Percentiles rank a stretch among this genome's conserved stretches.
phyloP scores from a whole-genome alignment of 1,140 invertebrate species.

The Brachionus calyciflorus region DNA sequence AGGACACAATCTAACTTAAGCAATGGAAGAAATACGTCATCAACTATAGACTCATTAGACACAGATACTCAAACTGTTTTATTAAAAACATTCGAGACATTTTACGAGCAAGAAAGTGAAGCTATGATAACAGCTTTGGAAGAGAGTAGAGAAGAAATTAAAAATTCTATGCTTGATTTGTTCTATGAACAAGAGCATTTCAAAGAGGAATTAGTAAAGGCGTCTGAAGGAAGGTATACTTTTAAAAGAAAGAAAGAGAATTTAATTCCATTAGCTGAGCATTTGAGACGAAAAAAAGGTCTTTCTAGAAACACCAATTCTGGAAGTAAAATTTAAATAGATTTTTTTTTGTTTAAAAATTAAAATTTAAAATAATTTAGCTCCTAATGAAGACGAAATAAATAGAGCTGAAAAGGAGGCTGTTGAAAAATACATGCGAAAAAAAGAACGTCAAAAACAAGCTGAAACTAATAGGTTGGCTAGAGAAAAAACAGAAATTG shows the following conservation, averaged over 20 bases:
- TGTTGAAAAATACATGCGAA: conserved; percentile 27
- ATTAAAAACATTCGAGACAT: conserved; percentile 35
- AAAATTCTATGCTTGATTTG: conserved; percentile 43
- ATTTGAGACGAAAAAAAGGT: conserved; percentile 26
- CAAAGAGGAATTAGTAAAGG: conserved; percentile 26
- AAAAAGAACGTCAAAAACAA: conserved; percentile 30
- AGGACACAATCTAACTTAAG: background rate
- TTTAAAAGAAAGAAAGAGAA: conserved; percentile 44
- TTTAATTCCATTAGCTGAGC: conserved; percentile 21
- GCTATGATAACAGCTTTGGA: conserved; percentile 21
- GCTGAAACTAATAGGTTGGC: conserved; percentile 18
- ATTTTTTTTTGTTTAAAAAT: background rate
- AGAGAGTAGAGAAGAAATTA: conserved; percentile 44
- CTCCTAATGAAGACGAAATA: conserved; percentile 1
- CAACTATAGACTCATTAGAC: background rate
- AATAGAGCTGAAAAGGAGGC: background rate
- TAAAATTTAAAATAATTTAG: background rate
- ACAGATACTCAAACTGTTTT: background rate
- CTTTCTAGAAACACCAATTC: background rate
- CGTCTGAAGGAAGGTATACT: conserved; percentile 32
- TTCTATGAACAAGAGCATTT: conserved; percentile 24
- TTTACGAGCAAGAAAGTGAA: conserved; percentile 45
- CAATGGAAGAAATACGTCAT: background rate
- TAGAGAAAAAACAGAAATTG: conserved; percentile 14
- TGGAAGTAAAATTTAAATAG: background rate